These are phyloP conservation scores for Fulica atra DNA, from an alignment of 2,113 vertebrate genomes.

Conservation along the genomic window DNA sequence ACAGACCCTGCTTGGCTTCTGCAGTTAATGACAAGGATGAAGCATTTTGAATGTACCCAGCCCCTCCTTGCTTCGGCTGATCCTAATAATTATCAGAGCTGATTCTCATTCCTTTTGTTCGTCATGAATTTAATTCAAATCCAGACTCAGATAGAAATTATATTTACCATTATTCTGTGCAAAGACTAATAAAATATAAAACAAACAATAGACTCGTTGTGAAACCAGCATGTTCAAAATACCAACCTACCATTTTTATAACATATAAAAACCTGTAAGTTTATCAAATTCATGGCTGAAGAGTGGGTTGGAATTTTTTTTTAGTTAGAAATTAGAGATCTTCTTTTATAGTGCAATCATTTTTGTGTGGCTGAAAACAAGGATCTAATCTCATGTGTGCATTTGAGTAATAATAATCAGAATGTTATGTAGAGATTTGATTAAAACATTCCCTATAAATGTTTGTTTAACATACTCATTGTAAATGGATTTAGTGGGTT, in stretches of 20 bases:
- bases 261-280: not conserved
- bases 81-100: not conserved
- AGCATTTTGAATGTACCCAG: not conserved
- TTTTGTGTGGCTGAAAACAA: not conserved
- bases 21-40: not conserved
- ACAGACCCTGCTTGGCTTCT: not conserved
- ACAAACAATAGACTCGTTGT: slow-evolving; percentile 4
- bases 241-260: not conserved
- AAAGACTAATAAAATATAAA: slow-evolving; percentile 19
- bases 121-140: not conserved
- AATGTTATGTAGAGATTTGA: not conserved
- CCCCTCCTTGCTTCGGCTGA: not conserved
- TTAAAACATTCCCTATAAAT: not conserved
- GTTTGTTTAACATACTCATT: not conserved
- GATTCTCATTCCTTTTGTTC: not conserved
- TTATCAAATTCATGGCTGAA: not conserved
- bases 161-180: slow-evolving; percentile 13
- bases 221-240: not conserved
- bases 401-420: slow-evolving; percentile 4
- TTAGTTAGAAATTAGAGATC: not conserved
- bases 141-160: not conserved
- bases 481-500: not conserved
- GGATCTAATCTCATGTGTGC: not conserved
- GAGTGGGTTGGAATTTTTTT: not conserved
- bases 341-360: not conserved